Evolutionary conservation across 2,888 invertebrate genomes (phyloP), one percentile per base, ranked within the genome.

Genomic region (Stenichneumon culpator): DNA sequence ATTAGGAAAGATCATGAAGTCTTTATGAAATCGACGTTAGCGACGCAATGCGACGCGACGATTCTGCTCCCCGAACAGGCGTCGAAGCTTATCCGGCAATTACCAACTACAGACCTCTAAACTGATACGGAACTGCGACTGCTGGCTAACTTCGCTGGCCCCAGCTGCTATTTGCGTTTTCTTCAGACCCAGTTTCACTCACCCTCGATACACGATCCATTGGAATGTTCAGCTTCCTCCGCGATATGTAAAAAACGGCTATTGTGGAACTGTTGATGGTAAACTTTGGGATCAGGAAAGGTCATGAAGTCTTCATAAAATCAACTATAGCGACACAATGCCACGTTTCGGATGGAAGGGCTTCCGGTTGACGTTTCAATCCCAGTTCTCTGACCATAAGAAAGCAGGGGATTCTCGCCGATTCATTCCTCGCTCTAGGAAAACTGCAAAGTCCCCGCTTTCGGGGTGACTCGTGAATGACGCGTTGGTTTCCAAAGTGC

Each of bases 291-390:
- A 82, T 81, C 81, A 82, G 70, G 73, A 85, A 82, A 86, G 84
- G 89, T 91, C 90, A 90, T 89, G 87, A 89, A 88, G 89, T 89
- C 84, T 87, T 90, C 90, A 89, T 90, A 92, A 92, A 92, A 91
- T 88, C 90, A 91, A 92, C 89, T 91, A 90, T 89, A 89, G 82
- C 80, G 79, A 83, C 84, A 84, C 85, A 86, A 84, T 86, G 69
- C 80, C 70, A 75, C 83, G 84, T 89, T 82, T 82, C 80, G 87
- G 82, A 88, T 86, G 88, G 88, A 77, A 85, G 81, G 60, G 74
- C 63, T 47, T 84, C 82, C 83, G 86, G 83, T 86, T 91, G 92
- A 92, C 91, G 86, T 92, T 91, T 92, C 92, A 92, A 92, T 86
- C 69, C 16, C 22, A 5, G 11, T 22, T 50, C 70, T 50, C 19